phyloP scores from a whole-genome alignment of 1,140 invertebrate genomes.

The Hylaeus anthracinus region DNA sequence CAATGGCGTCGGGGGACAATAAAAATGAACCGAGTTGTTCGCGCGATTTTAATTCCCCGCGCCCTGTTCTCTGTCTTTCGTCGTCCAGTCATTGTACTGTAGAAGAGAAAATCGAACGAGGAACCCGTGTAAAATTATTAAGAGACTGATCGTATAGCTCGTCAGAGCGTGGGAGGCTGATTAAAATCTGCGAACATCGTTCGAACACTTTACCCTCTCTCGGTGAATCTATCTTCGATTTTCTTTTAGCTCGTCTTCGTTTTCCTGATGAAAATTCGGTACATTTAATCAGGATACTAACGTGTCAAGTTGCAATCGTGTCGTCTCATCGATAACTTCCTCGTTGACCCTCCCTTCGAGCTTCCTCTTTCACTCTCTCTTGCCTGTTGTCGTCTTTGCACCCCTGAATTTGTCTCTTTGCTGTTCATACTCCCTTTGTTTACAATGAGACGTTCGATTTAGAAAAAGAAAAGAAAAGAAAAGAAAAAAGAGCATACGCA shows the following conservation, averaged over 20 bases:
- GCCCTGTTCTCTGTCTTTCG: background rate
- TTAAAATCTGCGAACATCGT: background rate
- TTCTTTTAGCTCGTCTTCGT: background rate
- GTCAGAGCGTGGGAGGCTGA: background rate
- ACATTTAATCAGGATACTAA: slow-evolving; percentile 9
- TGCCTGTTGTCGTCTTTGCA: background rate
- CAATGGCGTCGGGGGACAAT: no score
- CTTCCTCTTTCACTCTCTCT: background rate
- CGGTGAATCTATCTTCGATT: background rate
- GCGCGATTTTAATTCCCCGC: background rate
- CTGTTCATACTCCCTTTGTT: background rate
- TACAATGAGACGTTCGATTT: slow-evolving; percentile 14
- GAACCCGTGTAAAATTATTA: background rate
- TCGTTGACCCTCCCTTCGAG: background rate
- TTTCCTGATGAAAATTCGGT: background rate
- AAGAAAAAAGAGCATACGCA: background rate
- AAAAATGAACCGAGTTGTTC: background rate
- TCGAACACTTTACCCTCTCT: background rate
- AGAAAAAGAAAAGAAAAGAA: background rate
- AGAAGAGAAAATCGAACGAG: background rate
- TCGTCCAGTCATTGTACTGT: background rate
- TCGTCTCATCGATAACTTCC: slow-evolving; percentile 23
- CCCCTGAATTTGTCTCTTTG: background rate
- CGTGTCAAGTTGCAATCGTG: slow-evolving; percentile 20
- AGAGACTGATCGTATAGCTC: slow-evolving; percentile 24